Base-by-base conservation (phyloP, 1,140 invertebrate species). In the Heliconius nattereri region DNA sequence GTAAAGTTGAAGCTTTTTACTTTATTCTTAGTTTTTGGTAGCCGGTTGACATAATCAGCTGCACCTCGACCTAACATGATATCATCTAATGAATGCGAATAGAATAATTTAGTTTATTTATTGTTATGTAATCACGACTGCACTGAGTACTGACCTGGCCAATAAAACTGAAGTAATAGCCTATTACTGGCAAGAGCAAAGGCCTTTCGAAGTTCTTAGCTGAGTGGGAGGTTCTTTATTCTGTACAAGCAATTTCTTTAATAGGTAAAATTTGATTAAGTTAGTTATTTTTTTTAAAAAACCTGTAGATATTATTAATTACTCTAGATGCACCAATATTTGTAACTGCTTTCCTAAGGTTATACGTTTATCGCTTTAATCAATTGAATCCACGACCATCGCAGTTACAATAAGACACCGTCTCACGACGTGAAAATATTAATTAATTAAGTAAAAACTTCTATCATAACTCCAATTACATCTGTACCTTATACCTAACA, bases 91-190 rank as follows among this genome's bases (percentile, higher is more conserved):
- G 78, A 81, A 81, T 83, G 82, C 79, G 52, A 81, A 83, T 83
- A 73, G 79, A 79, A 84, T 83, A 81, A 79, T 83, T 83, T 78
- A 83, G 75, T 84, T 82, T 78, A 75, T 83, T 82, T 84, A 82
- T 82, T 79, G 82, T 83, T 80, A 84, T 79, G 80, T 80, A 82
- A 84, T 81, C 80, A 78, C 74, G 80, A 81, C 60, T 78, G 83
- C 78, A 72, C 79, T 81, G 82, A 73, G 80, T 84, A 84, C 78
- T 84, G 80, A 84, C 83, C 83, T 81, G 80, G 81, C 80, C 78
- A 84, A 84, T 84, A 81, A 84, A 84, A 73, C 76, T 80, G 78
- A 79, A 84, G 76, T 84, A 80, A 80, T 80, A 76, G 80, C 76
- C 78, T 80, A 84, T 84, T 84, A 82, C 80, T 77, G 80, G 57